Base-by-base conservation (phyloP, 2,888 invertebrate species). In the Phyllotreta cruciferae region DNA sequence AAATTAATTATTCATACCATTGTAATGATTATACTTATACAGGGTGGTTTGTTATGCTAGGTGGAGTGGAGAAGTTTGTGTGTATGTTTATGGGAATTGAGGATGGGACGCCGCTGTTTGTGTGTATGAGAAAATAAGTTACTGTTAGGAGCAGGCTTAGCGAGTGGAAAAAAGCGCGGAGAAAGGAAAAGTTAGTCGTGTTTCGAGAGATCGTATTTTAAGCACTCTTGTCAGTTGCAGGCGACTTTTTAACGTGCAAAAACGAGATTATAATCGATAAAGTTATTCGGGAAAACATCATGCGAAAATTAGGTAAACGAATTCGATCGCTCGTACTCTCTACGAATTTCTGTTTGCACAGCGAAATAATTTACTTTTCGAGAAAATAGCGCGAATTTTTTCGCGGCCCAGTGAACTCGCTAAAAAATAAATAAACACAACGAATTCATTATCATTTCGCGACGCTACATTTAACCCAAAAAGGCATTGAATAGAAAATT, bases 181-280 rank as follows among this genome's bases (percentile, higher is more conserved):
- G 47, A 47, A 47, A 47, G 47, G 36, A 50, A 50, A 50, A 50
- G 50, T 50, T 36, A 36, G 50, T 37, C 36, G 50, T 50, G 50
- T 34, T 34, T 47, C 34, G 34, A n/a, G 24, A 24, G 7, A 36
- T 14, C 50, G 50, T 50, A 50, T 50, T 50, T 50, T 50, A 36
- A 50, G 50, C 8, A 6, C n/a, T 50, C 4, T 10, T 36, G 34
- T 50, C 36, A 50, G 11, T 14, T 36, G 36, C 50, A 50, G 50
- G 11, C 5, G 50, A 35, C 11, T 50, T 50, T 36, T 24, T 24
- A 42, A 42, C 42, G 42, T 42, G 9, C 42, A 42, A 42, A 42
- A 42, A 42, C 13, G 42, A 42, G 42, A 42, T 42, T 42, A 42
- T 11, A 42, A 42, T 42, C 42, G 6, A 42, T 11, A 10, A 11